phyloP scores from a whole-genome alignment of 23 tunicate genomes.

The Oikopleura albicans region DNA sequence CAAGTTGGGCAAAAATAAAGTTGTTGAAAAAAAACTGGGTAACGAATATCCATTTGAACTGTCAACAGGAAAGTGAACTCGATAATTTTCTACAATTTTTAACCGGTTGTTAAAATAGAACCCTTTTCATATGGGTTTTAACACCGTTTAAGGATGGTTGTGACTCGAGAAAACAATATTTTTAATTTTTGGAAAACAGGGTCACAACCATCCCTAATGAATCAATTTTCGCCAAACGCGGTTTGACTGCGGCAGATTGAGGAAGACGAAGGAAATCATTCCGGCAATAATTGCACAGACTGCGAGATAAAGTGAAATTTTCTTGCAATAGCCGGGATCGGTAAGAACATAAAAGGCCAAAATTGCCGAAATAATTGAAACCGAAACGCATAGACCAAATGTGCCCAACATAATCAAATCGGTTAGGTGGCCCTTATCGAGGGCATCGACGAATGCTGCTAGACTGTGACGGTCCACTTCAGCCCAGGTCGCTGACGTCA shows the following conservation, averaged over 20 bases:
- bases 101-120: too few species aligned
- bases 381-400: neutral
- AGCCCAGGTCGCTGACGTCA: too few species aligned
- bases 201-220: neutral
- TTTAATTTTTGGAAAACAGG: neutral
- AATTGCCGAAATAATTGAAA: neutral
- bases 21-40: too few species aligned
- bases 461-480: too few species aligned
- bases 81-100: too few species aligned
- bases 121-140: too few species aligned
- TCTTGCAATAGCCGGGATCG: neutral
- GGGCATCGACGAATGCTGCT: too few species aligned
- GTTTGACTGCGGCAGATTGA: neutral
- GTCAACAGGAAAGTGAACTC: too few species aligned
- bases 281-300: neutral
- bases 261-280: neutral
- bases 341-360: neutral
- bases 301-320: neutral
- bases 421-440: neutral
- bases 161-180: too few species aligned
- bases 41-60: too few species aligned
- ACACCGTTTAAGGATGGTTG: too few species aligned
- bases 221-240: neutral
- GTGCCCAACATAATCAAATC: neutral
- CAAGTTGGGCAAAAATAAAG: too few species aligned